Base-by-base conservation (phyloP, 2,797 vertebrate genomes). In the Tapirus indicus region DNA sequence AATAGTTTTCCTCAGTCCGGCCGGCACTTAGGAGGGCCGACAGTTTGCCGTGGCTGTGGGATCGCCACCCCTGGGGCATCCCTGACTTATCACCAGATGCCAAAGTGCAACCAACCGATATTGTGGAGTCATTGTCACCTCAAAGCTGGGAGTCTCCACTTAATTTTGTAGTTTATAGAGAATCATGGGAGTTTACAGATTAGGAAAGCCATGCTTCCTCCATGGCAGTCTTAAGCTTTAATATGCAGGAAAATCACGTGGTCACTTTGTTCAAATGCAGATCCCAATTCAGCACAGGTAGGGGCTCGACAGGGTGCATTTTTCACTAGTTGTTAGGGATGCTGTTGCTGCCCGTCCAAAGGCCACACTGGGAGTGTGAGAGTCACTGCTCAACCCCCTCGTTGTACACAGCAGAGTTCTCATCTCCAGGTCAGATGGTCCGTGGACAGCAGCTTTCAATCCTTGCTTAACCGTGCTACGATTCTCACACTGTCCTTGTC, bases 161-260 rank as follows among this genome's bases (percentile, higher is more conserved):
- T 29, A 41, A 35, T 38, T 60, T 95, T 87, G 86, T 7, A 69
- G 20, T 41, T 17, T 35, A 2, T 2, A 2, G 52, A 66, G 7
- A 38, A 11, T 6, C 49, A 0, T 7, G 0, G 0, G 6, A 12
- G 14, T 62, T 32, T 44, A 18, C 12, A 7, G n/a, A 2, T 27
- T 9, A 16, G 21, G 47, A 16, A 52, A 32, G 21, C 12, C 2
- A 17, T 54, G 29, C 3, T 6, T 79, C 1, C 29, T 38, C 32
- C 32, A 38, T 0, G 12, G 20, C 3, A 23, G 20, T 7, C 18
- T 71, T 54, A 6, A 20, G 38, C 35, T 54, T 78, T 14, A 9
- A 25, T 1, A 0, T 0, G n/a, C 44, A 38, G 0, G 0, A 1
- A 54, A 68, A 52, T 21, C 44, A 5, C 23, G 1, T 0, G 2